phyloP scores from a whole-genome alignment of 2,888 invertebrate genomes.

The Chaitophorus viminalis region DNA sequence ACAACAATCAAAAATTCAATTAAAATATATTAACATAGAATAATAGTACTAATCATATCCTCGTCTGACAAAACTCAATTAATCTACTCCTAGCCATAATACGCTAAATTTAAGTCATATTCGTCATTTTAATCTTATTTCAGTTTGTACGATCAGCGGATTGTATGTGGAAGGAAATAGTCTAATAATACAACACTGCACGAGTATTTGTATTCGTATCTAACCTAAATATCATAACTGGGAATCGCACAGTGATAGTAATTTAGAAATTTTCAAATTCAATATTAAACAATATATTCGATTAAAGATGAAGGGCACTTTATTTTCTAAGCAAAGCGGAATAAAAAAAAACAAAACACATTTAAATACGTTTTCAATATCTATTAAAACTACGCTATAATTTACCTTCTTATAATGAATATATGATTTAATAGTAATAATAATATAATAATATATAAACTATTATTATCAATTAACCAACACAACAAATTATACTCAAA shows the following conservation, averaged over 20 bases:
- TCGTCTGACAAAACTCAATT: conserved; percentile 8
- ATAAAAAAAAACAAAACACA: too few species aligned
- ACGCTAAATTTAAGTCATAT: background rate
- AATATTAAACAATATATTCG: background rate
- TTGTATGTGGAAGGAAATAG: background rate
- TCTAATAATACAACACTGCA: background rate
- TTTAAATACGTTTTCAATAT: too few species aligned
- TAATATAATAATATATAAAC: too few species aligned
- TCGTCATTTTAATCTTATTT: background rate
- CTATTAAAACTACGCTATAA: too few species aligned
- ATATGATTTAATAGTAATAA: too few species aligned
- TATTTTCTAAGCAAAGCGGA: too few species aligned
- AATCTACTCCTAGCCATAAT: background rate
- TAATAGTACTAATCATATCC: background rate
- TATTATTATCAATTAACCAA: background rate
- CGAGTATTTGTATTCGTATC: background rate
- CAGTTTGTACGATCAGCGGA: background rate
- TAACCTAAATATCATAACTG: background rate
- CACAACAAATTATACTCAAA: background rate
- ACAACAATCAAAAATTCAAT: conserved; percentile 29
- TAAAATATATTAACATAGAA: conserved; percentile 30
- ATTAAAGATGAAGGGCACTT: background rate
- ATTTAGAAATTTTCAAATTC: conserved; percentile 10
- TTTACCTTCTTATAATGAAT: too few species aligned
- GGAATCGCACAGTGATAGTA: background rate